phyloP scores from a whole-genome alignment of 2,797 vertebrate species.

The Gambusia yucatana region DNA sequence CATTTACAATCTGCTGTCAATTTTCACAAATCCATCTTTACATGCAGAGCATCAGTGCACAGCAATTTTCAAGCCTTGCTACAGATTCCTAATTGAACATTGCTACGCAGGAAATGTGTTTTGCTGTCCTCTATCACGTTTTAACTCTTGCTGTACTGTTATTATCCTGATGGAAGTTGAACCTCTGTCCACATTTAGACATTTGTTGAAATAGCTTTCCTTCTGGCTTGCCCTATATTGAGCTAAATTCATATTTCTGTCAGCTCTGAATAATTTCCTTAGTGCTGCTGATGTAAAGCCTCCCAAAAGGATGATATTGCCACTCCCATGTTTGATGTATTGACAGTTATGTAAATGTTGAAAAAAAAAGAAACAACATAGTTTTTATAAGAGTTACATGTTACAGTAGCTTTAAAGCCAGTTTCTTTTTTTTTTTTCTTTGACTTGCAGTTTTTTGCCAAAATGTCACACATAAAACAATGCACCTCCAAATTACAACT shows the following conservation, averaged over 20 bases:
- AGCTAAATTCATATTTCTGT: background rate
- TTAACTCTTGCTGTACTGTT: background rate
- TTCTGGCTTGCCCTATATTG: background rate
- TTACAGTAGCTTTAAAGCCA: conserved; percentile 1
- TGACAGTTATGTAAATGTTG: too few species aligned
- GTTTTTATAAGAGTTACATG: too few species aligned
- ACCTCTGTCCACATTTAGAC: background rate
- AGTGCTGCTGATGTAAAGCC: background rate
- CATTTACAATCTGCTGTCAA: background rate
- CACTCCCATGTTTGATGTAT: background rate
- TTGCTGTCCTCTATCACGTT: background rate
- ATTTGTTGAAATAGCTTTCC: background rate
- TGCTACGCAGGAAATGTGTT: background rate
- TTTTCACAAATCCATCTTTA: background rate
- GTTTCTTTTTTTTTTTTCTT: conserved; percentile 13
- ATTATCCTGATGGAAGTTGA: background rate
- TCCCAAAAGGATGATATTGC: background rate
- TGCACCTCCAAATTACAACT: background rate
- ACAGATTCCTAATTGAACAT: background rate
- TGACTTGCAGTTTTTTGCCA: background rate
- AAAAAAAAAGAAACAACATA: too few species aligned
- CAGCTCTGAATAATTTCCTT: background rate
- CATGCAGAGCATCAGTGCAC: background rate
- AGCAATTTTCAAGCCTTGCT: background rate
- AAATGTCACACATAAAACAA: conserved; percentile 7